Conservation (phyloP, 2,797 vertebrate genomes). For the Anguilla pacifica region DNA sequence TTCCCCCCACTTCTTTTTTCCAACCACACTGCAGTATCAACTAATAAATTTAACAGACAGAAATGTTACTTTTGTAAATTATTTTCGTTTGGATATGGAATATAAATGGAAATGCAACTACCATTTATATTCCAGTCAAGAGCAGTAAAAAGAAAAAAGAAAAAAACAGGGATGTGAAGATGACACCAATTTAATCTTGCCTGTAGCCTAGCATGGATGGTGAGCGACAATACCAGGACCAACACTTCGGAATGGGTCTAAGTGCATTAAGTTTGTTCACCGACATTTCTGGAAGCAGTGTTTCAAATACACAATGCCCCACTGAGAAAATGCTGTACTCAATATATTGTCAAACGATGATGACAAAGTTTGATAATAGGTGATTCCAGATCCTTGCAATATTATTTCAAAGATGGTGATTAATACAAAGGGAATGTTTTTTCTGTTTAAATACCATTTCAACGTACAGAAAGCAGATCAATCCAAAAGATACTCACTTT, state of each 20-base stretch:
- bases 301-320: not conserved
- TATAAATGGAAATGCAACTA: too few species aligned
- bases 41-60: not conserved
- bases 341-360: not conserved
- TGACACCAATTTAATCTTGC: not conserved
- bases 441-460: too few species aligned
- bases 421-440: not conserved
- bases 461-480: too few species aligned
- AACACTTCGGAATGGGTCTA: not conserved
- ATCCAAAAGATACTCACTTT: not conserved
- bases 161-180: not conserved
- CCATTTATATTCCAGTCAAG: not conserved
- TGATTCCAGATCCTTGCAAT: not conserved
- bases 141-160: not conserved
- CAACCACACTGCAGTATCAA: not conserved
- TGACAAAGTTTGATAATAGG: not conserved
- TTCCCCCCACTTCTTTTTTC: not conserved
- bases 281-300: not conserved
- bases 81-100: not conserved
- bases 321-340: not conserved
- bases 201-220: not conserved
- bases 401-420: not conserved
- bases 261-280: not conserved
- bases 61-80: not conserved
- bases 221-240: not conserved